Conservation (phyloP, 2,888 invertebrate species). For the Notocelia uddmanniana region DNA sequence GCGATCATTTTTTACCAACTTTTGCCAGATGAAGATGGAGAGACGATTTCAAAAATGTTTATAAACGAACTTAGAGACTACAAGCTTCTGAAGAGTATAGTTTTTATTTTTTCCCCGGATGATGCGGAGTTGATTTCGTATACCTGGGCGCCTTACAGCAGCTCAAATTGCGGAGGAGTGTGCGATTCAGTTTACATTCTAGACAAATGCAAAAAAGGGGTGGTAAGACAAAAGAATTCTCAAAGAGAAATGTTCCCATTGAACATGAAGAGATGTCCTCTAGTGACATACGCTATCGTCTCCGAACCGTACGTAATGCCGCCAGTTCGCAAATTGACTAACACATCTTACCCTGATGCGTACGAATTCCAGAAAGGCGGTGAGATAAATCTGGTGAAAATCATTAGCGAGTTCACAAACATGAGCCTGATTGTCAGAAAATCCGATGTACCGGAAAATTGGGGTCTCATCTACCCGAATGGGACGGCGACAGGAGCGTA, state of each 20-base stretch:
- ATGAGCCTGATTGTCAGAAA: slow-evolving; percentile 74
- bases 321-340: slow-evolving; percentile 63
- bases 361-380: slow-evolving; percentile 74
- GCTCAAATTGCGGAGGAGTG: slow-evolving; percentile 73
- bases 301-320: slow-evolving; percentile 82
- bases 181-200: slow-evolving; percentile 75
- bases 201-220: slow-evolving; percentile 70
- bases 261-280: slow-evolving; percentile 76
- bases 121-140: slow-evolving; percentile 72
- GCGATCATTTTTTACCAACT: slow-evolving; percentile 77
- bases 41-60: slow-evolving; percentile 67
- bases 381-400: slow-evolving; percentile 79
- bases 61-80: slow-evolving; percentile 74
- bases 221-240: slow-evolving; percentile 61
- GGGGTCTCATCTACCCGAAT: slow-evolving; percentile 70
- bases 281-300: slow-evolving; percentile 74
- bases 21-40: slow-evolving; percentile 62
- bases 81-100: slow-evolving; percentile 74
- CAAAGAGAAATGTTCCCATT: slow-evolving; percentile 73
- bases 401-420: slow-evolving; percentile 78
- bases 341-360: slow-evolving; percentile 65
- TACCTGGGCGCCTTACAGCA: slow-evolving; percentile 78
- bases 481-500: slow-evolving; percentile 77
- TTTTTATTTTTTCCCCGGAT: slow-evolving; percentile 70
- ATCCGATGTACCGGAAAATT: slow-evolving; percentile 72